phyloP scores from a whole-genome alignment of 2,797 vertebrate species.

The Vipera latastei region DNA sequence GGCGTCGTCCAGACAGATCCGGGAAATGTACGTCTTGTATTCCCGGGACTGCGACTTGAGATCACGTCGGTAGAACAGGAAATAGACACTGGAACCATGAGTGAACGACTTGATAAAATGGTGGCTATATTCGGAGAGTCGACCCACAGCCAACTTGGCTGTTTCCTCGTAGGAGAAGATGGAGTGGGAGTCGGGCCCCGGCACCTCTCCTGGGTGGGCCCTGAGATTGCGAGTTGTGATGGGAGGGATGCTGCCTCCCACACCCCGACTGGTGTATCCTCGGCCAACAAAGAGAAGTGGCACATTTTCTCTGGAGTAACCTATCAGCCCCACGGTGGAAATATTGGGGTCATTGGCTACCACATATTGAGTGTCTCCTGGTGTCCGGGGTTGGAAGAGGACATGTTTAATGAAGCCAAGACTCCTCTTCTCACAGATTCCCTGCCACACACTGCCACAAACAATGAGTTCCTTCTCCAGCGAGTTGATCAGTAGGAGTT shows the following conservation, averaged over 20 bases:
- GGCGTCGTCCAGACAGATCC: constrained; percentile 89
- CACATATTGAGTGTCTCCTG: constrained; percentile 94
- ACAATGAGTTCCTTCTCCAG: constrained; percentile 86
- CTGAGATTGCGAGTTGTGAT: constrained; percentile 91
- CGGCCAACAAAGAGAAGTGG: constrained; percentile 91
- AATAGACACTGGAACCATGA: constrained; percentile 85
- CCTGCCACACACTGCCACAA: constrained; percentile 93
- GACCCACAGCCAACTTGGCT: constrained; percentile 91
- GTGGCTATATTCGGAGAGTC: constrained; percentile 94
- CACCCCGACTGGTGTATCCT: constrained; percentile 87
- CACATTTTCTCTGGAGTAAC: constrained; percentile 75
- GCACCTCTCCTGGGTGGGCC: constrained; percentile 47
- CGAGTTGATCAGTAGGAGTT: constrained; percentile 86
- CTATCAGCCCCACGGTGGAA: constrained; percentile 90
- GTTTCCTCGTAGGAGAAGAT: constrained; percentile 97
- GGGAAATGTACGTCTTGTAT: constrained; percentile 89
- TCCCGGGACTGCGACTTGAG: constrained; percentile 87
- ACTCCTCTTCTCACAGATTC: constrained; percentile 90
- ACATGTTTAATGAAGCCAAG: constrained; percentile 74
- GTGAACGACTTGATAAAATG: constrained; percentile 91
- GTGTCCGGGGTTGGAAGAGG: constrained; percentile 84
- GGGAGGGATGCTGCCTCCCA: constrained; percentile 87
- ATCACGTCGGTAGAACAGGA: constrained; percentile 93
- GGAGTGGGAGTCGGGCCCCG: constrained; percentile 76
- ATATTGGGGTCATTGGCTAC: constrained; percentile 93